Conservation (phyloP, 1,140 invertebrate species). For the Streblospio benedicti region DNA sequence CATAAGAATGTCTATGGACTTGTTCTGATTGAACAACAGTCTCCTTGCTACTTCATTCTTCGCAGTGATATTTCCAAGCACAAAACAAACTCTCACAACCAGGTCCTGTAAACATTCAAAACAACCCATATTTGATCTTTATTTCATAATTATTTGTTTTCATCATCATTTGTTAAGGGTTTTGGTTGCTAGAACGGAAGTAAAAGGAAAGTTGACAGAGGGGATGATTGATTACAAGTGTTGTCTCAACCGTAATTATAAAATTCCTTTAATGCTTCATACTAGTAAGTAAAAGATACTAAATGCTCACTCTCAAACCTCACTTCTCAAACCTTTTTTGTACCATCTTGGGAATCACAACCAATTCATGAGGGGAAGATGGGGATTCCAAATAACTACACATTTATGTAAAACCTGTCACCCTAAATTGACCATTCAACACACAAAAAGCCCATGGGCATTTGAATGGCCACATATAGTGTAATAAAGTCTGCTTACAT, state of each 20-base stretch:
- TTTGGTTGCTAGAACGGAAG: neutral
- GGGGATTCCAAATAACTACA: too few species aligned
- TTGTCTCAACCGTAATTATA: neutral
- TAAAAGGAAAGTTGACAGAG: neutral
- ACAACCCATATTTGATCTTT: conserved; percentile 1
- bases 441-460: too few species aligned
- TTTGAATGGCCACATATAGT: too few species aligned
- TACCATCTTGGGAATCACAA: too few species aligned
- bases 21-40: conserved; percentile 53
- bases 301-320: too few species aligned
- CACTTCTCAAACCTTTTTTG: too few species aligned
- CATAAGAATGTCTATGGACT: conserved; percentile 52
- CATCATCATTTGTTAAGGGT: neutral
- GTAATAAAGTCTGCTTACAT: too few species aligned
- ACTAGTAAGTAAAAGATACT: too few species aligned
- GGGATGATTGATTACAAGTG: neutral
- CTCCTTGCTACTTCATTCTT: conserved; percentile 58
- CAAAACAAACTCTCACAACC: conserved; percentile 64
- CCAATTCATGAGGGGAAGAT: too few species aligned
- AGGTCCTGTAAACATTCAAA: conserved; percentile 48
- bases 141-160: neutral
- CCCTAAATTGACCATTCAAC: too few species aligned
- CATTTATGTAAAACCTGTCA: too few species aligned
- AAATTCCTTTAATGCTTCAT: too few species aligned
- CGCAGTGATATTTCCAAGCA: conserved; percentile 68